Conservation (phyloP, 2,888 invertebrate genomes). For the Ptycholaimellus sp. region DNA sequence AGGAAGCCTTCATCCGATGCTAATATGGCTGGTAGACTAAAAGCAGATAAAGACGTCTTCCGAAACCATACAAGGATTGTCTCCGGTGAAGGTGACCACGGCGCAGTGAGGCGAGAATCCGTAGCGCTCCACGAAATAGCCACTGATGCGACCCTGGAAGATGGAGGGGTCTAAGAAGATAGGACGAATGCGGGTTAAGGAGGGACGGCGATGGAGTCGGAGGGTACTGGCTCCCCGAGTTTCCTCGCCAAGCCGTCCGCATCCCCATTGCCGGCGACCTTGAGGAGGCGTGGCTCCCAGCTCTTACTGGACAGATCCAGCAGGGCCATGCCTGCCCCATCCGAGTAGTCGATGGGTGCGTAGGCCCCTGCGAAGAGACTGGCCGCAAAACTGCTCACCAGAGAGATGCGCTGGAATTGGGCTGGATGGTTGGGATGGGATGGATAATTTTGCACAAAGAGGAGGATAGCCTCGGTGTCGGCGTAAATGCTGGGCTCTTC, state of each 20-base stretch:
- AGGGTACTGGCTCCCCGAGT: conserved; percentile 44
- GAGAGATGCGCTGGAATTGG: conserved; percentile 49
- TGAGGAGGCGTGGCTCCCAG: too few species aligned
- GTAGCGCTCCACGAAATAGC: conserved; percentile 61
- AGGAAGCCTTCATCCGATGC: too few species aligned
- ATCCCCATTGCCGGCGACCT: too few species aligned
- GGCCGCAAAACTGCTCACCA: conserved; percentile 73
- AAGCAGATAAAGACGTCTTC: too few species aligned
- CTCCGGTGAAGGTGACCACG: conserved; percentile 72
- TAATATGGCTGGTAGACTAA: too few species aligned
- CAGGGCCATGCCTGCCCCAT: conserved; percentile 88
- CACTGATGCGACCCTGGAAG: conserved; percentile 46
- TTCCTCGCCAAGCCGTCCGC: too few species aligned
- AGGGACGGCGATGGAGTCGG: too few species aligned
- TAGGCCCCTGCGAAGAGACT: conserved; percentile 61
- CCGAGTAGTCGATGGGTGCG: conserved; percentile 67
- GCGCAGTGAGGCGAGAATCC: conserved; percentile 54
- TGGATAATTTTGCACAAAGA: not conserved
- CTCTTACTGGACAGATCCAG: too few species aligned
- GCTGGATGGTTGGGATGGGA: not conserved
- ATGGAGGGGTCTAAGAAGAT: too few species aligned
- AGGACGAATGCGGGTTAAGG: too few species aligned
- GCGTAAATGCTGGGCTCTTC: conserved; percentile 44
- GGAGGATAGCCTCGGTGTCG: conserved; percentile 40
- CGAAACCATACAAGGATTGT: conserved; percentile 74